A percentile compares a stretch with the other conserved stretches of the same genome.
phyloP scores from a whole-genome alignment of 2,797 vertebrate species.

The Gallirallus australis region DNA sequence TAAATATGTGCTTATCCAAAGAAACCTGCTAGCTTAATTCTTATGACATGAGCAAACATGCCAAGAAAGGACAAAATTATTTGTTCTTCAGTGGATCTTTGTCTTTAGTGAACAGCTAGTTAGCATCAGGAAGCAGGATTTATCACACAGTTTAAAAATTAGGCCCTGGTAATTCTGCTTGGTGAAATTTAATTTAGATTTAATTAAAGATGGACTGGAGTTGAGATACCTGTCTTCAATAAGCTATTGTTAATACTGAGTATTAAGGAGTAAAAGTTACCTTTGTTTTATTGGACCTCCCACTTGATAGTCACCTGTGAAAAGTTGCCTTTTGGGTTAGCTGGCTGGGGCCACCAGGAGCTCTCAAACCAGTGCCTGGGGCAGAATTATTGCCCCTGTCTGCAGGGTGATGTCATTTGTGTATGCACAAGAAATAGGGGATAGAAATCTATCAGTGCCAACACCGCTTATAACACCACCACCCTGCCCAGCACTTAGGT shows the following conservation, averaged over 20 bases:
- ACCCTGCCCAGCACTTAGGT: neutral
- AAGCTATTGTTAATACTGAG: neutral
- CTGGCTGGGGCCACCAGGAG: neutral
- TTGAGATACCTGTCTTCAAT: neutral
- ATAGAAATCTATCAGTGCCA: neutral
- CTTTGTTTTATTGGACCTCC: neutral
- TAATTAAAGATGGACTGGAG: constrained; percentile 60
- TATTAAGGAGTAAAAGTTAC: neutral
- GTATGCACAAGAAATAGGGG: neutral
- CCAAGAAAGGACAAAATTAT: neutral
- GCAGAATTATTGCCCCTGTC: neutral
- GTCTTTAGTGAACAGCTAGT: neutral
- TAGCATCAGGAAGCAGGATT: neutral
- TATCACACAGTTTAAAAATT: constrained; percentile 2
- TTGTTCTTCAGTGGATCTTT: neutral
- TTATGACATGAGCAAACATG: neutral
- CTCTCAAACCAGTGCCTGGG: neutral
- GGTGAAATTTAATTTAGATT: constrained; percentile 66
- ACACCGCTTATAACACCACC: neutral
- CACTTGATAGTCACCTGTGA: neutral
- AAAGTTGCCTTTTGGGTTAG: neutral
- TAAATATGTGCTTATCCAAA: neutral
- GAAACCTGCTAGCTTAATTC: neutral
- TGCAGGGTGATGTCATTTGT: neutral
- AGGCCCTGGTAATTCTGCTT: constrained; percentile 5